phyloP scores from a whole-genome alignment of 37 sponge, comb jelly and placozoan genomes.

The Cladorhizidae sp. region DNA sequence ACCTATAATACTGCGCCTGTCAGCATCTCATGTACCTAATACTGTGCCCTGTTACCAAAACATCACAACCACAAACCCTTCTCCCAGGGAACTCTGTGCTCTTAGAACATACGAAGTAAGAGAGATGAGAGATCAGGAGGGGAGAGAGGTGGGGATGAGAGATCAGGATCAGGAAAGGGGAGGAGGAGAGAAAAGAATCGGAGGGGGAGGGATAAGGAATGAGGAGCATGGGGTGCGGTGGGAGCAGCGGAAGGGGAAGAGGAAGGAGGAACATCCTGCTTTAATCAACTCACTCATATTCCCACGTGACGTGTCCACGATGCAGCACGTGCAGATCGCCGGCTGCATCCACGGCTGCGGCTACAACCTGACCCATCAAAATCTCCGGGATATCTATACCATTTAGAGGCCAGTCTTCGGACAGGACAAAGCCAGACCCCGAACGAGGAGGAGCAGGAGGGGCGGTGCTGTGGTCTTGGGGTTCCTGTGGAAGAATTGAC shows the following conservation, averaged over 20 bases:
- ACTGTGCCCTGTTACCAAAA: too few relatives aligned
- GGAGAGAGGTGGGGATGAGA: too few relatives aligned
- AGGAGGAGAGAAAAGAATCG: too few relatives aligned
- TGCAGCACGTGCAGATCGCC: constrained; percentile 69
- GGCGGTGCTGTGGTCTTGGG: background rate
- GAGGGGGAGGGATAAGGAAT: too few relatives aligned
- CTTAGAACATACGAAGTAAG: too few relatives aligned
- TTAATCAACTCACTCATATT: constrained; percentile 35
- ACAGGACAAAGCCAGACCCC: background rate
- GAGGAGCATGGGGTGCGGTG: too few relatives aligned
- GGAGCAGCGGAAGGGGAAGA: background rate
- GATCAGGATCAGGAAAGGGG: too few relatives aligned
- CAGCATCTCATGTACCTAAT: too few relatives aligned
- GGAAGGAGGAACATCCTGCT: background rate
- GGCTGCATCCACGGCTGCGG: constrained; percentile 41
- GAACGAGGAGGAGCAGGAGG: background rate
- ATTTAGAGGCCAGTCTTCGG: constrained; percentile 49
- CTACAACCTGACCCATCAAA: constrained; percentile 74
- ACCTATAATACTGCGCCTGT: too few relatives aligned
- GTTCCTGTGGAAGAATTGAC: background rate
- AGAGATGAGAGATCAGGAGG: too few relatives aligned
- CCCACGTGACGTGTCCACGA: constrained; percentile 70
- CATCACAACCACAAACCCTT: too few relatives aligned
- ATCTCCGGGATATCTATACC: constrained; percentile 14
- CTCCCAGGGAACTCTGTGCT: too few relatives aligned